Percentiles rank a stretch among this genome's conserved stretches.
These are phyloP conservation scores for Ptyas mucosa DNA, from an alignment of 2,113 vertebrate species.

Conservation along the genomic window DNA sequence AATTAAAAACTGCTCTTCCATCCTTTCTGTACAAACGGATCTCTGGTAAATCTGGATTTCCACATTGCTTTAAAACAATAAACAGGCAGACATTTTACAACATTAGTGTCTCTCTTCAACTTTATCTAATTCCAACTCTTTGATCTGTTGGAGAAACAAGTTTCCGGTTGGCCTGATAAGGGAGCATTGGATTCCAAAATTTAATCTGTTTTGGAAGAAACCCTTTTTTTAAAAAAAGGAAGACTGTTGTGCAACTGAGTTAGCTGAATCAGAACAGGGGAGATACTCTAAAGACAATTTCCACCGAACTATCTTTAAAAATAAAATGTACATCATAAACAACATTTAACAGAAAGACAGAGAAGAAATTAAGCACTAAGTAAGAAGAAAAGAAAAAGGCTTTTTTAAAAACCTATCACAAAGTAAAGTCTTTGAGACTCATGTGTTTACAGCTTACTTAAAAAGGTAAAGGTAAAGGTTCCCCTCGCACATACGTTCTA, in stretches of 20 bases:
- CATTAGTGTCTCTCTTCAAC: conserved; percentile 31
- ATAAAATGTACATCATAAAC: neutral
- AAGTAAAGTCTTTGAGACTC: neutral
- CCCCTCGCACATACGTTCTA: no score
- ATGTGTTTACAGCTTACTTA: neutral
- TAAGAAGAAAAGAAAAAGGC: neutral
- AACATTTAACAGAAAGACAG: conserved; percentile 19
- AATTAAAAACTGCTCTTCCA: neutral
- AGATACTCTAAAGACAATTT: conserved; percentile 34
- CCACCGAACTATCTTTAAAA: conserved; percentile 9
- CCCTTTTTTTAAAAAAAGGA: conserved; percentile 1
- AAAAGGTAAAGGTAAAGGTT: no score
- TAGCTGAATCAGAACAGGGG: conserved; percentile 30
- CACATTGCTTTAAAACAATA: conserved; percentile 33
- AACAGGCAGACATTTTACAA: conserved; percentile 50
- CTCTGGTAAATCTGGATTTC: conserved; percentile 27
- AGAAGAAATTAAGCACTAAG: neutral
- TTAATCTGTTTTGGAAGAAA: conserved; percentile 50
- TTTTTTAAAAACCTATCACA: no score
- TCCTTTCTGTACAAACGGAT: neutral
- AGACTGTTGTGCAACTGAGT: conserved; percentile 41
- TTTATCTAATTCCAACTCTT: conserved; percentile 60
- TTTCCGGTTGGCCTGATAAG: conserved; percentile 56
- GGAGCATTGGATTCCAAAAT: conserved; percentile 63
- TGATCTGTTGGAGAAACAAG: conserved; percentile 44